Conservation (phyloP, 2,797 vertebrate genomes). For the Myotis planiceps region DNA sequence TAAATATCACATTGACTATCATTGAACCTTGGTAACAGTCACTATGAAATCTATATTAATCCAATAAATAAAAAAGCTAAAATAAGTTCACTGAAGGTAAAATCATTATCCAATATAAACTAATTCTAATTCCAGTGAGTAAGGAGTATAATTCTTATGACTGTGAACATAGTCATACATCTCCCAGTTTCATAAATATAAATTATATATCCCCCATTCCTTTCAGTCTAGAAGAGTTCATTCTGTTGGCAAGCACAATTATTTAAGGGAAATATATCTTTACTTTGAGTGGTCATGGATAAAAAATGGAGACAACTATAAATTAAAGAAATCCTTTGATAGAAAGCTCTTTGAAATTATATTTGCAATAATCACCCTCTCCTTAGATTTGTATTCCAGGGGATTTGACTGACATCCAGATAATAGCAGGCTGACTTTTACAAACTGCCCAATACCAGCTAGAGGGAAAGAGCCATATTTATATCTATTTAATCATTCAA, state of each 20-base stretch:
- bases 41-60: constrained; percentile 51
- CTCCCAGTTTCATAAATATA: constrained; percentile 59
- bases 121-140: constrained; percentile 48
- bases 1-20: background rate
- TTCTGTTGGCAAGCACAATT: constrained; percentile 4
- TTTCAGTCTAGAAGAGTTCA: background rate
- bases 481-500: background rate
- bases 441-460: background rate
- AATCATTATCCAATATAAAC: constrained; percentile 12
- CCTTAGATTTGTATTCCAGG: background rate
- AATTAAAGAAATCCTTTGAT: constrained; percentile 39
- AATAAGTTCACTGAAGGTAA: constrained; percentile 19
- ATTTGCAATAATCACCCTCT: background rate
- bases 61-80: constrained; percentile 31
- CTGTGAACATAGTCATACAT: background rate
- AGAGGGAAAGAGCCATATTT: background rate
- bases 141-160: constrained; percentile 43
- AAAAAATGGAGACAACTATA: constrained; percentile 28
- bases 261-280: constrained; percentile 52
- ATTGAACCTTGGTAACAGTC: background rate
- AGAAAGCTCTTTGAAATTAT: constrained; percentile 38
- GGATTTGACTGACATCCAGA: background rate
- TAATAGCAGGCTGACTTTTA: constrained; percentile 3
- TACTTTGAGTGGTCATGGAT: constrained; percentile 1
- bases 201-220: background rate